Evolutionary conservation across 1,140 invertebrate genomes (phyloP).

Genomic region (Pachyrhynchus sulphureomaculatus): DNA sequence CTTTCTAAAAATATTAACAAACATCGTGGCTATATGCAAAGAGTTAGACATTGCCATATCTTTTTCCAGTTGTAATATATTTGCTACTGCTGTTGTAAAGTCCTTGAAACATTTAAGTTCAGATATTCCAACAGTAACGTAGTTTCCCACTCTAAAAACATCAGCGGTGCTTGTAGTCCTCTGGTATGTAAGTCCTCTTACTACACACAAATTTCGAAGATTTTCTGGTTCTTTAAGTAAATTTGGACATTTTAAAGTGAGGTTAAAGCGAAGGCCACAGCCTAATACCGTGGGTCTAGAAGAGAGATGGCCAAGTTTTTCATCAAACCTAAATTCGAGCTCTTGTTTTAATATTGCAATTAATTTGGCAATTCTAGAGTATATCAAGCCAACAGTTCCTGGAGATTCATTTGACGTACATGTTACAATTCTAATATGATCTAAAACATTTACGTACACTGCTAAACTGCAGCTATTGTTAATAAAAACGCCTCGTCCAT

Average conservation of each 20-base stretch:
- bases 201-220: slow-evolving; percentile 78
- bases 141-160: slow-evolving; percentile 74
- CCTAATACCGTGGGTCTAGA: slow-evolving; percentile 85
- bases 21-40: slow-evolving; percentile 69
- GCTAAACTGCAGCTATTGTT: slow-evolving; percentile 76
- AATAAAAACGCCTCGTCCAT: slow-evolving; percentile 83
- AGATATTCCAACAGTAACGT: slow-evolving; percentile 77
- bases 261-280: slow-evolving; percentile 83
- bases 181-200: slow-evolving; percentile 72
- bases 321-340: slow-evolving; percentile 73
- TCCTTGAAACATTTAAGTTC: slow-evolving; percentile 85
- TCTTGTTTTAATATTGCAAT: slow-evolving; percentile 66
- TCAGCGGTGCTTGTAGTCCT: slow-evolving; percentile 61
- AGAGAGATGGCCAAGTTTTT: slow-evolving; percentile 81
- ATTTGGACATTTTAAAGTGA: slow-evolving; percentile 77
- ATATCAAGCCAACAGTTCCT: slow-evolving; percentile 73
- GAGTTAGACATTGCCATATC: slow-evolving; percentile 71
- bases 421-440: slow-evolving; percentile 81
- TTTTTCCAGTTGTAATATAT: slow-evolving; percentile 72
- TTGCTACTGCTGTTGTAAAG: slow-evolving; percentile 79
- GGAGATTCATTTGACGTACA: slow-evolving; percentile 65
- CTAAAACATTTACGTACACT: slow-evolving; percentile 90
- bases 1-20: slow-evolving; percentile 70
- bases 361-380: slow-evolving; percentile 64
- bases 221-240: slow-evolving; percentile 81